These are phyloP conservation scores for Ptiloglossa arizonensis DNA, from an alignment of 1,140 invertebrate species.

Conservation along the genomic window DNA sequence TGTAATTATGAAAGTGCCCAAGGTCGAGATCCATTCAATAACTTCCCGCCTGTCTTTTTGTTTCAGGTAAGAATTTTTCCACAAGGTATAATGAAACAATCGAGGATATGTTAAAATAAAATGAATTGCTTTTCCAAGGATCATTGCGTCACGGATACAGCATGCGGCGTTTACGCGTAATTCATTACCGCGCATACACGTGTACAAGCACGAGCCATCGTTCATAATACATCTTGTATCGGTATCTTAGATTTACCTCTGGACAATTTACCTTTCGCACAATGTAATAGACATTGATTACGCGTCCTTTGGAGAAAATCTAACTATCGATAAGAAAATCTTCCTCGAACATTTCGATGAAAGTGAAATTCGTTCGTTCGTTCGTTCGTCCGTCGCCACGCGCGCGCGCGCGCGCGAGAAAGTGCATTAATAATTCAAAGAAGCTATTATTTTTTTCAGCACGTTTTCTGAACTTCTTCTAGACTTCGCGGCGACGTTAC, in stretches of 20 bases:
- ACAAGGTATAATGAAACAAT: neutral
- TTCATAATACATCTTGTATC: slow-evolving; percentile 35
- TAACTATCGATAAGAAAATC: neutral
- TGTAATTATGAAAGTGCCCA: neutral
- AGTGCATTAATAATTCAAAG: slow-evolving; percentile 53
- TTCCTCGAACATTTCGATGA: neutral
- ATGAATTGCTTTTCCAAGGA: slow-evolving; percentile 46
- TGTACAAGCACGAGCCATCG: slow-evolving; percentile 17
- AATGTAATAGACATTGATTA: neutral
- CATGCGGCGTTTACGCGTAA: slow-evolving; percentile 54
- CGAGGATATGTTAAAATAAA: neutral
- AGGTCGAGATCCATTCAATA: neutral
- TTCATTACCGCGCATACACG: slow-evolving; percentile 58
- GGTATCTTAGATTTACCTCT: slow-evolving; percentile 30
- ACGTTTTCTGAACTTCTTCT: neutral
- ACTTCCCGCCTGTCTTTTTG: neutral
- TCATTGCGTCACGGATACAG: slow-evolving; percentile 45
- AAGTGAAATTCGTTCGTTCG: slow-evolving; percentile 22
- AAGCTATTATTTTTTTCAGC: neutral
- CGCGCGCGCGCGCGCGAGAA: slow-evolving; percentile 28
- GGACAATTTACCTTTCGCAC: neutral
- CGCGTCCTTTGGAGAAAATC: neutral
- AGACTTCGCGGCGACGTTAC: neutral
- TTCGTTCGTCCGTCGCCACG: too few relatives aligned
- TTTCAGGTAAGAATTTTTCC: slow-evolving; percentile 11